Conservation (phyloP, 2,797 vertebrate genomes). For the Clarias pachynema region DNA sequence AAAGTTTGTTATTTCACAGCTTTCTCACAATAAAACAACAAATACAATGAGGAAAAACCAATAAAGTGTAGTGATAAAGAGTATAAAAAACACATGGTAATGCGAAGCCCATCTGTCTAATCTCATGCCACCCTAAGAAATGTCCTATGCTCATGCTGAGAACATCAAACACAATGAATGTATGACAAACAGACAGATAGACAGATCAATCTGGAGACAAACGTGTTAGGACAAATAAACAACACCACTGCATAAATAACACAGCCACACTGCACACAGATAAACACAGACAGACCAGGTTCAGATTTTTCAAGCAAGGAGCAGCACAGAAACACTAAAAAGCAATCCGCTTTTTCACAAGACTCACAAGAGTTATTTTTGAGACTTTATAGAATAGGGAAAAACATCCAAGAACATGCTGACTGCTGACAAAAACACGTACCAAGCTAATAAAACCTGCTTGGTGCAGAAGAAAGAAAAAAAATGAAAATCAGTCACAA, state of each 20-base stretch:
- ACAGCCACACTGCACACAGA: slow-evolving; percentile 59
- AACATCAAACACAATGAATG: slow-evolving; percentile 4
- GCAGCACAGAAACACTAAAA: neutral
- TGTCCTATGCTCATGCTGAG: neutral
- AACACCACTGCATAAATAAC: slow-evolving; percentile 58
- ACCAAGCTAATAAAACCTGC: slow-evolving; percentile 10
- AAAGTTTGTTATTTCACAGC: slow-evolving; percentile 56
- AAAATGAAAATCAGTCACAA: neutral
- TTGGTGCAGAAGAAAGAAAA: neutral
- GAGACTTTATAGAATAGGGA: neutral
- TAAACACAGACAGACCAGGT: slow-evolving; percentile 54
- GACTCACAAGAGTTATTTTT: slow-evolving; percentile 10
- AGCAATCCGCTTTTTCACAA: slow-evolving; percentile 30
- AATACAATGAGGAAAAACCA: slow-evolving; percentile 41
- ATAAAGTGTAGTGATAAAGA: slow-evolving; percentile 12
- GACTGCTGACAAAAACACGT: slow-evolving; percentile 17
- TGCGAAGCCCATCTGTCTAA: neutral
- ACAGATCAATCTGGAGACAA: slow-evolving; percentile 53
- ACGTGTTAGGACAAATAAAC: slow-evolving; percentile 45
- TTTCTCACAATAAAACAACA: slow-evolving; percentile 39
- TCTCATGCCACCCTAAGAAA: neutral
- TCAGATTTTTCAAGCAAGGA: slow-evolving; percentile 28
- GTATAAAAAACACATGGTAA: slow-evolving; percentile 36
- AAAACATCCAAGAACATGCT: neutral
- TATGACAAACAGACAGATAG: slow-evolving; percentile 53